Conservation (phyloP, 2,113 vertebrate genomes). For the Balaenoptera acutorostrata region DNA sequence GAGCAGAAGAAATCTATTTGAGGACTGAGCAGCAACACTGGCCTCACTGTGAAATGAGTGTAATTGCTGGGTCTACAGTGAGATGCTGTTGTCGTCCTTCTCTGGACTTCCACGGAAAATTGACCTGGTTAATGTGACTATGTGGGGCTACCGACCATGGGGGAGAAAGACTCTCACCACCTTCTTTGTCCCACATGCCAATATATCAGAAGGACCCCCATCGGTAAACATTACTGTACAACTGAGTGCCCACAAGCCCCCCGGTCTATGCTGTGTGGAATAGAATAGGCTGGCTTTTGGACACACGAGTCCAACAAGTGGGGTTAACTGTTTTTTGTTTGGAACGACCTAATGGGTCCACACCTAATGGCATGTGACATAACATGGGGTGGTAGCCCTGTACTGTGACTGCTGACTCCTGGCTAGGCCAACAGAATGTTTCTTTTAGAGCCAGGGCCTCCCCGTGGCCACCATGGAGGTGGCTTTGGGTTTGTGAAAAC, state of each 20-base stretch:
- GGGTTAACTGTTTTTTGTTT: background rate
- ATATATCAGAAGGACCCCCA: background rate
- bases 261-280: background rate
- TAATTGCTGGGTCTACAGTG: background rate
- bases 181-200: background rate
- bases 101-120: background rate
- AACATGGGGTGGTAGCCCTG: background rate
- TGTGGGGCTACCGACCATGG: background rate
- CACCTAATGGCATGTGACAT: too few relatives aligned
- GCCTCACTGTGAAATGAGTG: too few relatives aligned
- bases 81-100: fast-evolving
- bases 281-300: background rate
- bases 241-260: background rate
- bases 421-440: background rate
- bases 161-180: background rate
- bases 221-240: background rate
- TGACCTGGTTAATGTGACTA: background rate
- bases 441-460: background rate
- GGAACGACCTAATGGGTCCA: background rate
- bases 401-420: background rate
- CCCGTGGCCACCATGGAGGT: background rate
- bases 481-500: background rate
- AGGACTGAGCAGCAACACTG: background rate
- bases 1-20: background rate
- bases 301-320: background rate